Percentiles rank a stretch among this genome's conserved stretches.
phyloP scores from a whole-genome alignment of 2,113 vertebrate genomes.

The Pardalotus punctatus region DNA sequence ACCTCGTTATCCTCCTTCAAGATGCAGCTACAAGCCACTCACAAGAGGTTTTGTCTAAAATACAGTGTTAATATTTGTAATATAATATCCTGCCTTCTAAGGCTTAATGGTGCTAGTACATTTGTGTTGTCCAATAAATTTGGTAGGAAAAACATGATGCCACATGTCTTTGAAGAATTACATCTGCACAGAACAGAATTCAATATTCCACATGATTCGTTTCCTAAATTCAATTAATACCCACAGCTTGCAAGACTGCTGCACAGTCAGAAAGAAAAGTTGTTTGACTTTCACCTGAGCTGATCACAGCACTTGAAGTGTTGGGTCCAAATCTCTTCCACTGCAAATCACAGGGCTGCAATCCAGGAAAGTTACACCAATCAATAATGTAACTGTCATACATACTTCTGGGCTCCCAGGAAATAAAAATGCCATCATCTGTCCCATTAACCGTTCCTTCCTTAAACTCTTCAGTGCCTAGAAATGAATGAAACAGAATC shows the following conservation, averaged over 20 bases:
- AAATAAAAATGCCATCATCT: slow-evolving; percentile 53
- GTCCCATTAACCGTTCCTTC: slow-evolving; percentile 37
- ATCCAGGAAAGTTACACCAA: slow-evolving; percentile 62
- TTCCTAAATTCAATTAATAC: background rate
- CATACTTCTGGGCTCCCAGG: slow-evolving; percentile 47
- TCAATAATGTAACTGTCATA: slow-evolving; percentile 67
- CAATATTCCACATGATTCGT: background rate
- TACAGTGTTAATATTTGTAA: background rate
- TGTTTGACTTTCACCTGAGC: slow-evolving; percentile 59
- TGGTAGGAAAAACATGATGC: background rate
- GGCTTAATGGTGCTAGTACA: background rate
- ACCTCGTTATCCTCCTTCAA: background rate
- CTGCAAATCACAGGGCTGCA: slow-evolving; percentile 52
- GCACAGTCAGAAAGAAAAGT: background rate
- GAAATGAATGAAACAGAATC: background rate
- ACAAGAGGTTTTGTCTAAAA: background rate
- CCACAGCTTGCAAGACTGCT: background rate
- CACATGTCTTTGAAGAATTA: background rate
- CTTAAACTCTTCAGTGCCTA: background rate
- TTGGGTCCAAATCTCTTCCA: slow-evolving; percentile 67
- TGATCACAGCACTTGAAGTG: slow-evolving; percentile 54
- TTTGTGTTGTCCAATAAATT: background rate
- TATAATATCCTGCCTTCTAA: background rate
- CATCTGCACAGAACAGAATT: background rate
- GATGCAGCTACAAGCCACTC: background rate